Evolutionary conservation across 2,888 invertebrate species (phyloP).

Genomic region (Mechanitis mazaeus): DNA sequence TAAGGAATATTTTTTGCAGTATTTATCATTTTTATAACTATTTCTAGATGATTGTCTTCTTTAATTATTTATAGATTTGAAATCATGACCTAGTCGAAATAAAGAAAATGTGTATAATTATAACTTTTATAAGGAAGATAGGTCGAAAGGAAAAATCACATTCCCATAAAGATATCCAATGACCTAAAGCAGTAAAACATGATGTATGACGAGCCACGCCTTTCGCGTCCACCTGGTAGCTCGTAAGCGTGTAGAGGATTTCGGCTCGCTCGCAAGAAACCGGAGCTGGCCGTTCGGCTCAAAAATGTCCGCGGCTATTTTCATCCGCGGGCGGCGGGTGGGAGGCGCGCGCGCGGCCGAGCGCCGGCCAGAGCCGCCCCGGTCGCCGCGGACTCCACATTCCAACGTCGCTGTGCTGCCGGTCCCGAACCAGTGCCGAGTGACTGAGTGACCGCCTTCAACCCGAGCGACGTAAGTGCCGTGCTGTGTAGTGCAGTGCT

Average conservation of each 20-base stretch:
- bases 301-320: constrained; percentile 67
- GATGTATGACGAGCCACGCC: constrained; percentile 32
- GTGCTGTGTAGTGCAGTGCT: constrained; percentile 56
- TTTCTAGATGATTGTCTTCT: too few relatives aligned
- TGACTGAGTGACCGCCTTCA: constrained; percentile 73
- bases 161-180: neutral
- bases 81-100: too few relatives aligned
- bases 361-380: constrained; percentile 78
- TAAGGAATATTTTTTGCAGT: too few relatives aligned
- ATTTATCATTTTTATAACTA: too few relatives aligned
- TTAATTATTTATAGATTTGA: too few relatives aligned
- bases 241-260: constrained; percentile 35
- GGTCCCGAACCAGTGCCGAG: constrained; percentile 59
- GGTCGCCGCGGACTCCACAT: constrained; percentile 84
- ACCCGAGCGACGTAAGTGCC: constrained; percentile 76
- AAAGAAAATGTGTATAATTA: too few relatives aligned
- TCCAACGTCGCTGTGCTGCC: constrained; percentile 78
- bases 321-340: constrained; percentile 40
- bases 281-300: constrained; percentile 69
- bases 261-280: constrained; percentile 53
- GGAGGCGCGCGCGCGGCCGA: constrained; percentile 34
- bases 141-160: constrained; percentile 30
- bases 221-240: constrained; percentile 43
- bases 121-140: too few relatives aligned
- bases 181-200: neutral